Evolutionary conservation across 2,888 invertebrate species (phyloP), one percentile per base, ranked within the genome.

Genomic region (Nezara viridula): DNA sequence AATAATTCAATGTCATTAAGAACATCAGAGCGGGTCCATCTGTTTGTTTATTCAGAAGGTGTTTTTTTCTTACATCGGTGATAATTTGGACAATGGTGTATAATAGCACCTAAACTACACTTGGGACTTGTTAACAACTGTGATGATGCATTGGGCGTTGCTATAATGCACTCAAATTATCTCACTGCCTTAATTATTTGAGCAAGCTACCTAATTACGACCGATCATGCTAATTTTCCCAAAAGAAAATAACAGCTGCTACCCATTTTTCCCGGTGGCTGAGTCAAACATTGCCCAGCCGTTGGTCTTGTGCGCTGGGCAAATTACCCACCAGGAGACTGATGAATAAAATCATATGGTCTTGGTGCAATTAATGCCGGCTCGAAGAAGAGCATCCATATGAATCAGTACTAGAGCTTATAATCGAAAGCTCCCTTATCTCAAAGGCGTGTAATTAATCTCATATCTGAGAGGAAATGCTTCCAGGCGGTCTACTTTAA

Each of bases 271-370:
- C 66, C 66, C 66, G 66, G 32, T 73, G 66, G 66, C 66, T 73
- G 66, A 73, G 66, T 73, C 66, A 21, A 73, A 32, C 37, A 73
- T 73, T 73, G 66, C 37, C 37, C 7, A 37, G 6, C 66, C 66
- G 66, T 73, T 73, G 66, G 32, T 19, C 66, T 9, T 73, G 66
- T 24, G 66, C 66, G 19, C 32, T 7, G 19, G 9, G 32, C 37
- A 73, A 73, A 37, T 73, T 73, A 73, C 66, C 37, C 32, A 21
- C 32, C 16, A 37, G 21, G 37, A 73, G 66, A 37, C 19, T 73
- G 66, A 73, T 73, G 66, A 73, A 73, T 73, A 73, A 73, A 73
- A 73, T 73, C 66, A 73, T 37, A 73, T 73, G 66, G 66, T 73
- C 66, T 37, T 37, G 66, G 32, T 73, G 37, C 66, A 73, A 73